Conservation (phyloP, 2,797 vertebrate genomes). For the Chrysocyon brachyurus region DNA sequence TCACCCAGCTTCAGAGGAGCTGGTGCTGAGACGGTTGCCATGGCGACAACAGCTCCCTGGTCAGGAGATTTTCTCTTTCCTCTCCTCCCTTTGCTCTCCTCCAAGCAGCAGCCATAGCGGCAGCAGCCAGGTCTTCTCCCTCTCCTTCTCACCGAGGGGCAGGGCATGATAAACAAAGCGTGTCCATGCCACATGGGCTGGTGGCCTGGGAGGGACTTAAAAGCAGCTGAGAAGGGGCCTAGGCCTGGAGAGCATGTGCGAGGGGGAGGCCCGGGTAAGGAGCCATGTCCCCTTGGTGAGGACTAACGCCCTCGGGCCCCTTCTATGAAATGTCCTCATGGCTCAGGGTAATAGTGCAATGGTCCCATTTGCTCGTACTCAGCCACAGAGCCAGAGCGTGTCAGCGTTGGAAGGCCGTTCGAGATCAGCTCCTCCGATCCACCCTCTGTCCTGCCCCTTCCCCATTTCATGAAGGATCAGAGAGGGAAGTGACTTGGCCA, state of each 20-base stretch:
- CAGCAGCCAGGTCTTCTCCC: slow-evolving; percentile 46
- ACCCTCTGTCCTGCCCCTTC: background rate
- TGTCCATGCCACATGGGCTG: background rate
- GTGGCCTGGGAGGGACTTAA: slow-evolving; percentile 20
- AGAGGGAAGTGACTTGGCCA: slow-evolving; percentile 56
- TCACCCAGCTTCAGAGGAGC: slow-evolving; percentile 81
- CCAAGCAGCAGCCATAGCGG: slow-evolving; percentile 68
- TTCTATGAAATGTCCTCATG: slow-evolving; percentile 42
- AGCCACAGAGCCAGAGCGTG: background rate
- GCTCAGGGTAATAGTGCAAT: background rate
- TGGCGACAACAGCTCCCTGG: slow-evolving; percentile 85
- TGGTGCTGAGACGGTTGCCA: slow-evolving; percentile 87
- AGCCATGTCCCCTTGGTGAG: background rate
- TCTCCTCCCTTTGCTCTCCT: slow-evolving; percentile 77
- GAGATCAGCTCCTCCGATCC: background rate
- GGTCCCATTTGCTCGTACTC: background rate
- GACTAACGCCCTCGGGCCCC: background rate
- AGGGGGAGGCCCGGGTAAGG: background rate
- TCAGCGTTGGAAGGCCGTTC: background rate
- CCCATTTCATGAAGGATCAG: background rate
- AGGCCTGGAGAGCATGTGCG: background rate
- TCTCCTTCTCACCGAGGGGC: slow-evolving; percentile 21
- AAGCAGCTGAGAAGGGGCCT: background rate
- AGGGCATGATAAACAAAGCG: background rate
- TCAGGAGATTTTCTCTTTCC: slow-evolving; percentile 81